Evolutionary conservation across 1,140 invertebrate genomes (phyloP), one percentile per base, ranked within the genome.

Genomic region (Brachionus rotundiformis): DNA sequence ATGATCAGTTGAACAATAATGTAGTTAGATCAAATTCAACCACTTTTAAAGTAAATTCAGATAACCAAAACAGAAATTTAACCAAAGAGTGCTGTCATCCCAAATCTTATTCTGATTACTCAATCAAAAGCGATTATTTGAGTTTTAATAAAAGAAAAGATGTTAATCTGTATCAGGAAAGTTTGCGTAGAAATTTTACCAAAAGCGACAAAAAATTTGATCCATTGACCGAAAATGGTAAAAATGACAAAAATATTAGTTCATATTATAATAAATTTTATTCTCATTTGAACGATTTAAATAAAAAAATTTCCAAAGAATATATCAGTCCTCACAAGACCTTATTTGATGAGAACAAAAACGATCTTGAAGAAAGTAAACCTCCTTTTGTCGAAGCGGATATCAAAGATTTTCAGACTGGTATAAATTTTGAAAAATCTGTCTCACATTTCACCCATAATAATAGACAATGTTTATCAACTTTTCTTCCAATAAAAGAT

Each of bases 231-330:
- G 16, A 33, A 4, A 36, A 23, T 36, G n/a, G 6, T 19, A 36
- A 8, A 16, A 33, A 31, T 36, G n/a, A 7, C 29, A 63, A 63
- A 29, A 63, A 33, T 63, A 33, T 68, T 16, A 68, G 63, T 31
- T 68, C 63, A 33, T 68, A 68, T 36, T 68, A 68, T 68, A 68
- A 36, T 19, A 68, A 68, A 19, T 68, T 36, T 68, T 36, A 68
- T 36, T 33, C 19, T 7, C 25, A 13, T 29, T 33, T 13, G n/a
- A 63, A 27, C n/a, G 29, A 63, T 29, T 33, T 27, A 13, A 63
- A n/a, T 29, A 63, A 63, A 63, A 29, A 27, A n/a, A 27, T n/a
- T 11, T n/a, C 25, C 1, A 27, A 63, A 31, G 49, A 33, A 13
- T 33, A 5, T 10, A 63, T 33, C 25, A n/a, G 10, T 13, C 6